phyloP scores from a whole-genome alignment of 2,888 invertebrate species.

The Orthosia gothica region DNA sequence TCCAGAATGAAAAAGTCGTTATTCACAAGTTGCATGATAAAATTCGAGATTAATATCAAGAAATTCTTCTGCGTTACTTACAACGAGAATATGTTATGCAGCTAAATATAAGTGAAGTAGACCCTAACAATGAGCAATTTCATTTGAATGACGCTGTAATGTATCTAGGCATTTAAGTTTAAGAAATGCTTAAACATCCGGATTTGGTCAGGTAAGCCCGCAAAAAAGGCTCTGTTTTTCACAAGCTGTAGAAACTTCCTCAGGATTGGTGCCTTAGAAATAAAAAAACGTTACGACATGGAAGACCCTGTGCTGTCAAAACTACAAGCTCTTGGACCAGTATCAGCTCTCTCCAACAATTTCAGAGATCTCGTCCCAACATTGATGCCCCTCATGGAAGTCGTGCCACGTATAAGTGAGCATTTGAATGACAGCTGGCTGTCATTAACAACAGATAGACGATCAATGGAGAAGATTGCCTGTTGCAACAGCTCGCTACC shows the following conservation, averaged over 20 bases:
- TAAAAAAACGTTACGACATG: slow-evolving; percentile 51
- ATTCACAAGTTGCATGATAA: slow-evolving; percentile 47
- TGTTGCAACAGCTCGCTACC: slow-evolving; percentile 47
- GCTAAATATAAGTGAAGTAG: not conserved
- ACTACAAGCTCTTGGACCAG: slow-evolving; percentile 42
- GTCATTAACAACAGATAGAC: slow-evolving; percentile 15
- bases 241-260: slow-evolving; percentile 53
- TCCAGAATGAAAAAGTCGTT: slow-evolving; percentile 28
- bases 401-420: slow-evolving; percentile 14
- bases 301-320: slow-evolving; percentile 54
- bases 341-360: slow-evolving; percentile 45
- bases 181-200: slow-evolving; percentile 47
- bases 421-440: slow-evolving; percentile 9
- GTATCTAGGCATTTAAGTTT: slow-evolving; percentile 48
- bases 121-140: slow-evolving; percentile 21
- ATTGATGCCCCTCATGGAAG: slow-evolving; percentile 29
- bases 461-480: slow-evolving; percentile 40
- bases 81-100: slow-evolving; percentile 14
- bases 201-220: slow-evolving; percentile 51
- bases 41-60: slow-evolving; percentile 25
- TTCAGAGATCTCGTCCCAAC: slow-evolving; percentile 36
- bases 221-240: slow-evolving; percentile 50
- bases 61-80: slow-evolving; percentile 16
- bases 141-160: slow-evolving; percentile 31
- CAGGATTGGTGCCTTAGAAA: slow-evolving; percentile 47